Conservation (phyloP, 1,140 invertebrate species). For the Muscidifurax raptorellus region DNA sequence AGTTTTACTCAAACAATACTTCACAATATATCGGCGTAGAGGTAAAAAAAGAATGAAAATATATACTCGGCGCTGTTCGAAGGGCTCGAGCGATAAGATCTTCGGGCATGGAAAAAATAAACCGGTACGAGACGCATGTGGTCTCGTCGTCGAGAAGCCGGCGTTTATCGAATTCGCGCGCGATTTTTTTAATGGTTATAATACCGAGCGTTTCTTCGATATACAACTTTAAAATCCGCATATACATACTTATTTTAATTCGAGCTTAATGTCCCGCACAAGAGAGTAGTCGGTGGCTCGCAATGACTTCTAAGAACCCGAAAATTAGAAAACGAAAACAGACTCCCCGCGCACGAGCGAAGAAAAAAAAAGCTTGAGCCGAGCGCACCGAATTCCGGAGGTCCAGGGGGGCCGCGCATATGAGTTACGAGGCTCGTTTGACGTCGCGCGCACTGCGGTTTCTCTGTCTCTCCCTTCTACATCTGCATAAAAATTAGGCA, state of each 20-base stretch:
- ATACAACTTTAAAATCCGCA: not conserved
- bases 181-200: not conserved
- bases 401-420: constrained; percentile 39
- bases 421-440: constrained; percentile 57
- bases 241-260: not conserved
- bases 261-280: not conserved
- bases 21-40: not conserved
- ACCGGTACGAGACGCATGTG: constrained; percentile 56
- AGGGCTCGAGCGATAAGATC: constrained; percentile 60
- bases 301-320: constrained; percentile 45
- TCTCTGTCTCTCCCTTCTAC: not conserved
- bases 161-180: not conserved
- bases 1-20: constrained; percentile 12
- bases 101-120: constrained; percentile 54
- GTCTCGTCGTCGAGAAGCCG: not conserved
- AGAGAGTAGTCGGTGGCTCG: too few relatives aligned
- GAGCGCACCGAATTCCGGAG: constrained; percentile 36
- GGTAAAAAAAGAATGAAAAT: not conserved
- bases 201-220: not conserved
- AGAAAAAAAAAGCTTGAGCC: constrained; percentile 3
- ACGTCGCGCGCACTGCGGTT: constrained; percentile 45
- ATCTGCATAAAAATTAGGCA: constrained; percentile 48
- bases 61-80: constrained; percentile 34
- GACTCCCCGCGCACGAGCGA: not conserved
- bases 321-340: constrained; percentile 34